Base-by-base conservation (phyloP, 1,140 invertebrate species). In the Macrostomum lignano region DNA sequence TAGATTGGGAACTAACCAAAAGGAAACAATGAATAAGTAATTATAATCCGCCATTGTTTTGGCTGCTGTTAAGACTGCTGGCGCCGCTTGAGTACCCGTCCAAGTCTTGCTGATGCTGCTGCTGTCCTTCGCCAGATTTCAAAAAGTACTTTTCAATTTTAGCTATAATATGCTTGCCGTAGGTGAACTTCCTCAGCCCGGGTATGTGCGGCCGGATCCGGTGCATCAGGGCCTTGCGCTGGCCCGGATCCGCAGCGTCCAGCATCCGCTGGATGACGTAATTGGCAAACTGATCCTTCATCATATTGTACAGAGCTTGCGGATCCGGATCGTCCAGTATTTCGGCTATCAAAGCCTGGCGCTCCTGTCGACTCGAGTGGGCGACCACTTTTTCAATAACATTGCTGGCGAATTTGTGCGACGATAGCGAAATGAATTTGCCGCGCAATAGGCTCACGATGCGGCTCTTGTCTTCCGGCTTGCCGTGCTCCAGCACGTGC, bases 241-340 rank as follows among this genome's bases (percentile, higher is more conserved):
- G 86, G 14, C 74, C 71, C 7, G 78, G 75, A 49, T 98, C 88
- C 7, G 86, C 82, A 7, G 98, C 82, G 53, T 98, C 91, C 38
- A 98, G 86, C 88, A 98, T 96, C 60, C 94, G 94, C 60, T 98
- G 91, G 17, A 98, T 84, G 37, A 98, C 91, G 60, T 98, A 98
- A 62, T 98, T 98, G 33, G 86, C 91, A 61, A 88, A 98, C 60
- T 94, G 67, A 57, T 91, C 82, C 62, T 91, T 93, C 82, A 93
- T 93, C 82, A 93, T 93, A 13, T n/a, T 17, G 19, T 19, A 14
- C 17, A 33, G 32, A 21, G 7, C 22, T 21, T 21, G 22, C 4
- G 5, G 20, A 33, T 9, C 14, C 32, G 4, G 32, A 24, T 33
- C 32, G 14, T 21, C 7, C 6, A 40, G 28, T n/a, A 60, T 48